Conservation (phyloP, 2,113 vertebrate species). For the Actenoides hombroni region DNA sequence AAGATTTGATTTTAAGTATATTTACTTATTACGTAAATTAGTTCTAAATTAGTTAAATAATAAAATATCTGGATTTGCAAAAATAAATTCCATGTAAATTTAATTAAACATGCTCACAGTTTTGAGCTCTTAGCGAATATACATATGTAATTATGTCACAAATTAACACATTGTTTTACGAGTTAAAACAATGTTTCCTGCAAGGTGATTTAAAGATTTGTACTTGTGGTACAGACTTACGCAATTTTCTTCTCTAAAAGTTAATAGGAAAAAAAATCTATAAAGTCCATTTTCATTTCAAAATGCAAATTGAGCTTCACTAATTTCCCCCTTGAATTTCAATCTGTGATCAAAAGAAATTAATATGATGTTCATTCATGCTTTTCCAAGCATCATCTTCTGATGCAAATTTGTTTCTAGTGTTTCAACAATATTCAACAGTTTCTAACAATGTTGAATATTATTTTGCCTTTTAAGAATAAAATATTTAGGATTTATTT, state of each 20-base stretch:
- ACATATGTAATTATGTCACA: slow-evolving; percentile 64
- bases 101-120: slow-evolving; percentile 50
- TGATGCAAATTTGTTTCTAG: slow-evolving; percentile 41
- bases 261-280: slow-evolving; percentile 56
- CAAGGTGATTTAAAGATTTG: slow-evolving; percentile 54
- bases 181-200: slow-evolving; percentile 57
- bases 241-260: slow-evolving; percentile 50
- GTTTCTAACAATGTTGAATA: slow-evolving; percentile 11
- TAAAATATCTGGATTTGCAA: slow-evolving; percentile 49
- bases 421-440: no score
- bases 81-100: slow-evolving; percentile 65
- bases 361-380: slow-evolving; percentile 15
- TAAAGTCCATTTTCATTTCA: slow-evolving; percentile 65
- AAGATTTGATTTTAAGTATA: slow-evolving; percentile 64
- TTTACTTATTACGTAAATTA: slow-evolving; percentile 61
- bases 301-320: slow-evolving; percentile 60
- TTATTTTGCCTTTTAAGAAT: slow-evolving; percentile 39
- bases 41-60: slow-evolving; percentile 56
- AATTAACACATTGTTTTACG: slow-evolving; percentile 66
- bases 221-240: slow-evolving; percentile 37
- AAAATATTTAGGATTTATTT: background rate
- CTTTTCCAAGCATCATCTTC: slow-evolving; percentile 38
- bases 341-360: slow-evolving; percentile 63
- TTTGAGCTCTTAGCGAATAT: slow-evolving; percentile 49
- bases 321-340: slow-evolving; percentile 34